phyloP scores from a whole-genome alignment of 2,797 vertebrate species.

The Macroramphosus scolopax region DNA sequence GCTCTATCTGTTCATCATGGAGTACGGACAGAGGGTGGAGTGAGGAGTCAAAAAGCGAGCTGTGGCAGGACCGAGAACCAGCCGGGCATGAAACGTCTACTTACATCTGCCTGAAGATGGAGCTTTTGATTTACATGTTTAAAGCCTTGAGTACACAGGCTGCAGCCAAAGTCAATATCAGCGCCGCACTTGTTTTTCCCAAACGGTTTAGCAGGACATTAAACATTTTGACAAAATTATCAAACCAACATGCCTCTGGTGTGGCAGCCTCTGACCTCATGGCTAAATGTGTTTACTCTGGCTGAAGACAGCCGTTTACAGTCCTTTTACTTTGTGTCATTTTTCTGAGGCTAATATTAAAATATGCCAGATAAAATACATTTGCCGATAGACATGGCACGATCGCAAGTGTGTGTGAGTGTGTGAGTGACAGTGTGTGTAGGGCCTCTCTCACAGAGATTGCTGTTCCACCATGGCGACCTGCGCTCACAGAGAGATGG shows the following conservation, averaged over 20 bases:
- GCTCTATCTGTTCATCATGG: slow-evolving; percentile 69
- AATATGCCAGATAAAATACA: slow-evolving; percentile 78
- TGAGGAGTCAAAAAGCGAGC: slow-evolving; percentile 29
- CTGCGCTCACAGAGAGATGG: slow-evolving; percentile 51
- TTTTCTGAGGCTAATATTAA: slow-evolving; percentile 80
- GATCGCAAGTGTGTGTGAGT: not conserved
- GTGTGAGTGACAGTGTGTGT: slow-evolving; percentile 10
- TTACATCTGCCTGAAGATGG: slow-evolving; percentile 79
- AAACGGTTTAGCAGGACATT: slow-evolving; percentile 88
- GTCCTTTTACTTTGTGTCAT: slow-evolving; percentile 79
- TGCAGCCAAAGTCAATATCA: slow-evolving; percentile 92
- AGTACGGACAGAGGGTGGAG: slow-evolving; percentile 23
- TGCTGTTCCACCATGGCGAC: slow-evolving; percentile 50
- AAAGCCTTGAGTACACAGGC: slow-evolving; percentile 73
- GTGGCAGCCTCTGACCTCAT: slow-evolving; percentile 94
- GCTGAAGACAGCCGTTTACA: slow-evolving; percentile 81
- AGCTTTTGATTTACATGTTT: slow-evolving; percentile 85
- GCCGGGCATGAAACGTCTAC: slow-evolving; percentile 78
- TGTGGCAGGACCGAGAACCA: slow-evolving; percentile 71
- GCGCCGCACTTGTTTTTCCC: slow-evolving; percentile 86
- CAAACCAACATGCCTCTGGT: slow-evolving; percentile 90
- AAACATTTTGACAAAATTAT: slow-evolving; percentile 98
- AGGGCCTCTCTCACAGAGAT: slow-evolving; percentile 34
- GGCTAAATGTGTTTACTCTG: slow-evolving; percentile 94
- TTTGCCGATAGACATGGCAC: slow-evolving; percentile 46